Base-by-base conservation (phyloP, 2,113 vertebrate species). In the Pungitius pungitius region DNA sequence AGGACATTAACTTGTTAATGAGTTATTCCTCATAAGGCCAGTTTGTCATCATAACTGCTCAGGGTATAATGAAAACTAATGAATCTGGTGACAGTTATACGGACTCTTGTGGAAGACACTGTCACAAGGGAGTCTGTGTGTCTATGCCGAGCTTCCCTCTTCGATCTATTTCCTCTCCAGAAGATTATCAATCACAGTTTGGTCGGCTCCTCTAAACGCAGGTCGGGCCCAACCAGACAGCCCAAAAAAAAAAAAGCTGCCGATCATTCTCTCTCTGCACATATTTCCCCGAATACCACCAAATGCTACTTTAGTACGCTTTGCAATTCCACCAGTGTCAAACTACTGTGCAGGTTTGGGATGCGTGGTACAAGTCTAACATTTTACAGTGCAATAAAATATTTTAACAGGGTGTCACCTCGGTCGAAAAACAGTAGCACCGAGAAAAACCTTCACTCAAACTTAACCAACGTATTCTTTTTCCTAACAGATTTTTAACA, bases 101-200 rank as follows among this genome's bases (percentile, higher is more conserved):
- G 58, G 73, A 14, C 69, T 76, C 45, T 60, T 27, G 65, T 58
- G 57, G 64, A 68, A 52, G 68, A 75, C 54, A 18, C 43, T 61
- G 68, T 80, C 75, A 74, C 55, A 67, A 14, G 47, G 81, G 65
- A 83, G 78, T 39, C 71, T 51, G 47, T 65, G 69, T 45, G 73
- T 80, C 77, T 72, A 30, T 69, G 76, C 45, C 69, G 60, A 69
- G 40, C 27, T 45, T 70, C 33, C 59, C 35, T 73, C 72, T 72
- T 69, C 67, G 35, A 73, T 75, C 60, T 57, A 45, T 62, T 61
- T 82, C 54, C 60, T 69, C 60, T 39, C 35, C 43, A 49, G 58
- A 65, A 64, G 59, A 86, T 78, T 20, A 86, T 86, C 60, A 75
- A 64, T 74, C 86, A 79, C 61, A 24, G 49, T 35, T 45, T 18